phyloP scores from a whole-genome alignment of 1,140 invertebrate species.

The Bombus impatiens region DNA sequence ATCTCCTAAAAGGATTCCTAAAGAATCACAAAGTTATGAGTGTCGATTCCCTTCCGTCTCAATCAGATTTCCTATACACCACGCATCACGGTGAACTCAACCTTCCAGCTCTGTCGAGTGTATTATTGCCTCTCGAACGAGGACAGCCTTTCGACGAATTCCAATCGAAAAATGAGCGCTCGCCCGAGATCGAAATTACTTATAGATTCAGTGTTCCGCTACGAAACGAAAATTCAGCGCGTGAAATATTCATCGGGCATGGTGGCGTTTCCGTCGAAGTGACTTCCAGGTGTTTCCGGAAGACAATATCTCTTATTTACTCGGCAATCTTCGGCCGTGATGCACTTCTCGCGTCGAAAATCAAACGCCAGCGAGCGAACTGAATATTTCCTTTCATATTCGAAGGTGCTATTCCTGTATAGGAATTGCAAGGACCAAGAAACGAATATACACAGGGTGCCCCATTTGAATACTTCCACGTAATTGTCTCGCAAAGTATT shows the following conservation, averaged over 20 bases:
- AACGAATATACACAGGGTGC: background rate
- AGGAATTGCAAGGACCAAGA: background rate
- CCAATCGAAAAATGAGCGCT: background rate
- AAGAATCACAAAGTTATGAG: background rate
- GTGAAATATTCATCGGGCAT: slow-evolving; percentile 22
- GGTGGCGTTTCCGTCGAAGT: background rate
- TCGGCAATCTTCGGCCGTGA: slow-evolving; percentile 13
- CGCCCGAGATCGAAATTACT: background rate
- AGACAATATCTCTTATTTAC: slow-evolving; percentile 31
- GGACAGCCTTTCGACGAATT: background rate
- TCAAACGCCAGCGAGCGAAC: background rate
- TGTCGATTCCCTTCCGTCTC: too few species aligned
- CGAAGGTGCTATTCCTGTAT: background rate
- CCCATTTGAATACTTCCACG: too few species aligned
- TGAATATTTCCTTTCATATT: slow-evolving; percentile 10
- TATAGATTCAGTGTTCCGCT: background rate
- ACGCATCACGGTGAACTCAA: background rate
- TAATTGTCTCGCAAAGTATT: too few species aligned
- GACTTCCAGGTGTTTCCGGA: slow-evolving; percentile 1
- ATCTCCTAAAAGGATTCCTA: background rate
- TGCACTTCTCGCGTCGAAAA: background rate
- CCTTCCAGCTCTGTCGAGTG: too few species aligned
- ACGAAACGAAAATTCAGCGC: background rate
- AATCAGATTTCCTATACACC: background rate
- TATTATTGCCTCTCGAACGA: background rate